Base-by-base conservation (phyloP, 2,113 vertebrate genomes). In the Carassius auratus region DNA sequence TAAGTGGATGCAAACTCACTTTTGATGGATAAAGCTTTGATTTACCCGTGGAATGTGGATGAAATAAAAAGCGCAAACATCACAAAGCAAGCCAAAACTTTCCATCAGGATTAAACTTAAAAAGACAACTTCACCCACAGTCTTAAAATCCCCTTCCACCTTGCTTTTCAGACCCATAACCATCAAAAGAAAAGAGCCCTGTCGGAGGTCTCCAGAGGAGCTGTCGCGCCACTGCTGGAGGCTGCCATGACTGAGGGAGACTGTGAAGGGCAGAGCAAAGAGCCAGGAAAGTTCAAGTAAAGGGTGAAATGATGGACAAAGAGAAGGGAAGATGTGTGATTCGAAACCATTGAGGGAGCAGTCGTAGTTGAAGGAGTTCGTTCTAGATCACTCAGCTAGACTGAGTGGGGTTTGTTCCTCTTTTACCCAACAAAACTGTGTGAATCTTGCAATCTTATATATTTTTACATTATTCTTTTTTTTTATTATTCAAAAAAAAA, bases 401-500 rank as follows among this genome's bases (percentile, higher is more conserved):
- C 78, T 86, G 61, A 19, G 52, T 85, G 84, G 85, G 85, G 86
- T 74, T 57, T 86, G 66, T 64, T 84, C 9, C 12, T 87, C 86
- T 89, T 86, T 86, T 83, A 87, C 87, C 78, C 86, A 90, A 88
- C 71, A 89, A 89, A 91, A 89, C 82, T 85, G 30, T 85, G 80
- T 87, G 79, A 79, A 90, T 89, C 89, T 90, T 87, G 90, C 90
- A 90, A 86, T 88, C 78, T 36, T 88, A 87, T 86, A 84, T 87
- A 84, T 91, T 89, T 90, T 86, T 87, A 76, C 84, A 83, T 88
- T 84, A 81, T 88, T 83, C 23, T n/a, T 89, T 90, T 87, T 59
- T 92, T 86, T 74, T 84, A 80, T 74, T 84, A 77, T 89, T 87
- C 86, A 82, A 90, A 93, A 90, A 90, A 79, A 79, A 90, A 89